Evolutionary conservation across 2,888 invertebrate species (phyloP).

Genomic region (Bimastos eiseni): DNA sequence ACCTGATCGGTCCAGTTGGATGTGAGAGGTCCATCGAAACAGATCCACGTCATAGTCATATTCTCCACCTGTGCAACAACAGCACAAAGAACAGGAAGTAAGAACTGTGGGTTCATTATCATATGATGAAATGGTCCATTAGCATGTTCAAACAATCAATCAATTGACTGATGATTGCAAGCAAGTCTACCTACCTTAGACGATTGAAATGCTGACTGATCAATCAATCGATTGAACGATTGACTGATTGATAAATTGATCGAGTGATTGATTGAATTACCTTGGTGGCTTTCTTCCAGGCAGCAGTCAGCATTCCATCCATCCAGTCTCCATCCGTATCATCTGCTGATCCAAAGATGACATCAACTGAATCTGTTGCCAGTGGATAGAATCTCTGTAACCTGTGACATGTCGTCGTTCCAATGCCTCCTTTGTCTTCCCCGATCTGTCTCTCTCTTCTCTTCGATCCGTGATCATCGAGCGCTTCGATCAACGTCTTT

Average conservation of each 20-base stretch:
- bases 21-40: constrained; percentile 58
- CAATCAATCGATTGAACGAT: too few species aligned
- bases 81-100: not conserved
- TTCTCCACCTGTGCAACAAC: constrained; percentile 49
- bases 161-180: too few species aligned
- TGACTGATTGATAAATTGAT: not conserved
- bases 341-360: constrained; percentile 58
- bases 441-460: not conserved
- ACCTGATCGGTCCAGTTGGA: constrained; percentile 60
- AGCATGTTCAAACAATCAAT: too few species aligned
- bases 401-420: constrained; percentile 56
- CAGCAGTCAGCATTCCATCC: constrained; percentile 61
- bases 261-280: constrained; percentile 45
- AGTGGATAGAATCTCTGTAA: constrained; percentile 60
- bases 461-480: constrained; percentile 49
- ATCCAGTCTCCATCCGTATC: constrained; percentile 49
- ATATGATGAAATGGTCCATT: too few species aligned
- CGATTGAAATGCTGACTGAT: too few species aligned
- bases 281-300: constrained; percentile 60
- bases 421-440: constrained; percentile 39
- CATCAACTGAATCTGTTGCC: constrained; percentile 57
- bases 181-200: too few species aligned
- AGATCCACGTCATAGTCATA: constrained; percentile 60
- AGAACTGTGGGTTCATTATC: too few species aligned
- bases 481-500: constrained; percentile 57